Base-by-base conservation (phyloP, 2,797 vertebrate species). In the Gymnoscopelus microlampas region DNA sequence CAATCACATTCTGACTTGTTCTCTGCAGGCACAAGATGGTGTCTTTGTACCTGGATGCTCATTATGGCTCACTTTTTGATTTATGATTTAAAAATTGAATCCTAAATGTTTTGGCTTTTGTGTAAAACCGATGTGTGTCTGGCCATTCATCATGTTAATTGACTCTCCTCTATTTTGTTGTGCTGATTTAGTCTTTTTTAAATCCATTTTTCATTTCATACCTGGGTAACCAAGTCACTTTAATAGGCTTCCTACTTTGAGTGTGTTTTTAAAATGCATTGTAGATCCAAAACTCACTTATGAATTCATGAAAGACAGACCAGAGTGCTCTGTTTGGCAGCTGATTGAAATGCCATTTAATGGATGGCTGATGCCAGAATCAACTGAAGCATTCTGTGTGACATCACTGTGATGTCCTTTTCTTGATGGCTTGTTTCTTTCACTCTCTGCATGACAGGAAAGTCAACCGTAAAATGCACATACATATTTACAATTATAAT, bases 81-180 rank as follows among this genome's bases (percentile, higher is more conserved):
- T 82, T 87, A 83, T 87, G 83, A 84, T 90, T 80, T 54, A 61
- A 74, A 81, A 82, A 80, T 65, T 68, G 73, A 73, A 74, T 57
- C 54, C 65, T 79, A 80, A 84, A 88, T 88, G 84, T 88, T 90
- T 83, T 10, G 64, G 68, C 75, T 77, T 86, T 88, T 87, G 78
- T 87, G 81, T 75, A 75, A 78, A 67, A 66, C 77, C 78, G 69
- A 19, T 73, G 74, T 76, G 7, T 69, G 60, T 79, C 77, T 32
- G 67, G 70, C 66, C 74, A 88, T 91, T 84, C 74, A 85, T 92
- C 88, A 90, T 65, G 39, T 89, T 87, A 87, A 90, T 84, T 80
- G 85, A 84, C 80, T 90, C 66, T 73, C 70, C 23, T 56, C 74
- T 51, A 74, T 77, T 83, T 87, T 87, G 78, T 86, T 88, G 65